Evolutionary conservation across 2,888 invertebrate species (phyloP), one percentile per base, ranked within the genome.

Genomic region (Dolomedes plantarius): DNA sequence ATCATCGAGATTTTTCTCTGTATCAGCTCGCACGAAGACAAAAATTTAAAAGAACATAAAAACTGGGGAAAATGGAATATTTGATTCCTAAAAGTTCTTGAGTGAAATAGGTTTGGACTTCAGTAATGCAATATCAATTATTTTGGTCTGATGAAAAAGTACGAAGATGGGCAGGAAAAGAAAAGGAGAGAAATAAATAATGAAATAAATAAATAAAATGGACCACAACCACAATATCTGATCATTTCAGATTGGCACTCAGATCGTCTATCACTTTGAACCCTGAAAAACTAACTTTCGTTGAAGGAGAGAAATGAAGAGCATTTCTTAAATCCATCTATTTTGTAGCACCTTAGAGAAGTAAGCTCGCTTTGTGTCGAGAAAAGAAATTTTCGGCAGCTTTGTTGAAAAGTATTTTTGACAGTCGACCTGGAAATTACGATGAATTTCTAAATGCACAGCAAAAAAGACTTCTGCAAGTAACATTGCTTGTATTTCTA

Each of bases 121-220:
- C 16, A 13, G 27, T 62, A 27, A 27, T 23, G 11, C 65, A 31
- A n/a, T n/a, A n/a, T 29, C 65, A 65, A 16, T 29, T 65, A 16
- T 29, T 65, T 65, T 29, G 16, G n/a, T 23, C 6, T 29, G 16
- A 69, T 39, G 23, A 27, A 41, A 28, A 41, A 19, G 29, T n/a
- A 39, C 46, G 29, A 29, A 71, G n/a, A 56, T 76, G 41, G 41
- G 68, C 74, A n/a, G n/a, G 56, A 19, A 7, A 64, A 39, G 56
- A 16, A 32, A 46, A 65, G 82, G 36, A 75, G 32, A 83, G n/a
- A 75, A 77, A 85, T 85, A 85, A 85, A 85, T 85, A 85, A 85
- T 85, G 83, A 85, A 80, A 85, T 85, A 85, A 85, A 85, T 85
- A 85, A 77, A 68, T 62, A 71, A 29, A 73, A 77, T 73, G 83